A percentile compares a stretch with the other conserved stretches of the same genome.
These are phyloP conservation scores for Toxostoma redivivum DNA, from an alignment of 2,113 vertebrate genomes.

Conservation along the genomic window DNA sequence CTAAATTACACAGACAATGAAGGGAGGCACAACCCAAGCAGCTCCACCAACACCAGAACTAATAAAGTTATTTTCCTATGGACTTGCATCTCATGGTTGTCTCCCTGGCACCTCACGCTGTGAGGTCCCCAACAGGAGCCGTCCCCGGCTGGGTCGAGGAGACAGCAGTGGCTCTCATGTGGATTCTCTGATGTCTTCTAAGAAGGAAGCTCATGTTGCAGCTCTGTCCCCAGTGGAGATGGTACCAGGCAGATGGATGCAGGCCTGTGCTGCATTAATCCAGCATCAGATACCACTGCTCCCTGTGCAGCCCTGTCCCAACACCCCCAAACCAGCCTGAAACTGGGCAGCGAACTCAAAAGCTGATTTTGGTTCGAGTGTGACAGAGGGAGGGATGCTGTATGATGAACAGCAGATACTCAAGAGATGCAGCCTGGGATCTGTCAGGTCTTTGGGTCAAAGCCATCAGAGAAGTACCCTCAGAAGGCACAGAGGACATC, in stretches of 20 bases:
- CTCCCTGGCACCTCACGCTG: background rate
- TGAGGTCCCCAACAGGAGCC: background rate
- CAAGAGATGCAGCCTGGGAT: background rate
- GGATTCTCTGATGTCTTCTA: background rate
- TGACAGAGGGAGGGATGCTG: background rate
- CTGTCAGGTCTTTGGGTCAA: background rate
- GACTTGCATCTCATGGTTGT: background rate
- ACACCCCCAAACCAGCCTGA: background rate
- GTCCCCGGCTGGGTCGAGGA: fast-evolving
- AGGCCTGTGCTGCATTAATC: background rate
- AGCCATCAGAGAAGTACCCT: background rate
- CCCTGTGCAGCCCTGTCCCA: background rate
- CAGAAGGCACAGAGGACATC: background rate
- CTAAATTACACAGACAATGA: slow-evolving; percentile 12
- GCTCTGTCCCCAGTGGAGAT: background rate
- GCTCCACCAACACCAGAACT: background rate
- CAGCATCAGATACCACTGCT: background rate
- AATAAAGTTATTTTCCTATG: background rate
- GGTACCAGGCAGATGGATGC: background rate
- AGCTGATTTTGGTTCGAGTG: background rate
- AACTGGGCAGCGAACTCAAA: background rate
- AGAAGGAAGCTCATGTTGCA: background rate
- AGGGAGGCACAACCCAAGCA: background rate
- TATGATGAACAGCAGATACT: background rate
- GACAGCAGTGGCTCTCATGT: background rate